A percentile compares a stretch with the other conserved stretches of the same genome.
phyloP scores from a whole-genome alignment of 64 coral and sea anemone species.

The Pocillopora damicornis region DNA sequence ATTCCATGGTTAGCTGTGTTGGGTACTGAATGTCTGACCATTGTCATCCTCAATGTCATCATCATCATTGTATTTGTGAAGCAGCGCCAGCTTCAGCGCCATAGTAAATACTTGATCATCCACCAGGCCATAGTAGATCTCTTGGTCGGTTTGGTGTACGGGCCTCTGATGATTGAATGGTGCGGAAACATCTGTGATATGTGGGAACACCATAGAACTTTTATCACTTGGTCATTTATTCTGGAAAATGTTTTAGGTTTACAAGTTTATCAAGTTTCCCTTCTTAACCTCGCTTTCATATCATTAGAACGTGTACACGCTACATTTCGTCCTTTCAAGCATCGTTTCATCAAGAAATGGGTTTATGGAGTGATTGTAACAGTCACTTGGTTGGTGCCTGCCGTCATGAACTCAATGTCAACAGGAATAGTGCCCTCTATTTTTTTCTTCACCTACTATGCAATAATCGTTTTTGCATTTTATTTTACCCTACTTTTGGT shows the following conservation, averaged over 20 bases:
- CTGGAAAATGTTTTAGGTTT: too few relatives aligned
- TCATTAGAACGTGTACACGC: slow-evolving; percentile 7
- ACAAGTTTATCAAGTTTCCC: background rate
- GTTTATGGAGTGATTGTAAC: background rate
- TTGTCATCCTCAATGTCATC: slow-evolving; percentile 3
- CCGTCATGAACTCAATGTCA: background rate
- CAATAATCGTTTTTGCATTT: background rate
- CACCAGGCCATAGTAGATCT: slow-evolving; percentile 6
- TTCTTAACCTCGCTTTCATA: background rate
- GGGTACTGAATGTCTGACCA: background rate
- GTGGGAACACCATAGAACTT: background rate
- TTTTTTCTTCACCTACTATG: too few relatives aligned
- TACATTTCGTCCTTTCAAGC: background rate
- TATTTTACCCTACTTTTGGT: background rate
- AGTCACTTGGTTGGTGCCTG: background rate
- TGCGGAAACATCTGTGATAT: background rate
- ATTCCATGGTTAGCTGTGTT: too few relatives aligned
- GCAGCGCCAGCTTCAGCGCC: background rate
- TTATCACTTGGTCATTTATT: too few relatives aligned
- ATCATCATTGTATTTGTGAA: slow-evolving; percentile 1
- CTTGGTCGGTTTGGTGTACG: background rate
- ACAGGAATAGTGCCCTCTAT: too few relatives aligned
- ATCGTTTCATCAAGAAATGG: background rate
- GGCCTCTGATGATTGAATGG: background rate
- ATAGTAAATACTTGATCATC: background rate